These are phyloP conservation scores for Heliconius congener DNA, from an alignment of 1,140 invertebrate genomes.

Conservation along the genomic window DNA sequence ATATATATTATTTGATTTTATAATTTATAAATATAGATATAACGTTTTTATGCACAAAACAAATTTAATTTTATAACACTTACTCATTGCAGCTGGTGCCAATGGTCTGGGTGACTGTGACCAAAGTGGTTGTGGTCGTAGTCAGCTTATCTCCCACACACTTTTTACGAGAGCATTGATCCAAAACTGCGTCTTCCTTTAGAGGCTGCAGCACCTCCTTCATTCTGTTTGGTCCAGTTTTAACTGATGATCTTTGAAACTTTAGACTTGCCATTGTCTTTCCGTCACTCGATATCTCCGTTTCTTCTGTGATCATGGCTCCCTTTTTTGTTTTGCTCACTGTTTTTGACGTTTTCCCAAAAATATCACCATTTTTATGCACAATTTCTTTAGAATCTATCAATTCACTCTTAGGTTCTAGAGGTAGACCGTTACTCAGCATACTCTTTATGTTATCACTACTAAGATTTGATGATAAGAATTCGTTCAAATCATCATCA, in stretches of 20 bases:
- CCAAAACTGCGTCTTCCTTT: constrained; percentile 59
- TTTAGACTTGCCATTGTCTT: constrained; percentile 66
- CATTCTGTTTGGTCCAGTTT: constrained; percentile 64
- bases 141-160: constrained; percentile 69
- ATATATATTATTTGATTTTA: too few relatives aligned
- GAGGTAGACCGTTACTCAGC: constrained; percentile 68
- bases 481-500: constrained; percentile 62
- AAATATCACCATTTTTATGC: constrained; percentile 59
- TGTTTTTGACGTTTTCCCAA: constrained; percentile 64
- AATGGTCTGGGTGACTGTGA: constrained; percentile 71
- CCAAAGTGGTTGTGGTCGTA: constrained; percentile 71
- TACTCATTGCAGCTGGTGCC: constrained; percentile 78
- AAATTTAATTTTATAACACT: constrained; percentile 44
- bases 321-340: constrained; percentile 71
- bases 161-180: constrained; percentile 58
- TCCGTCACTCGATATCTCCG: constrained; percentile 70
- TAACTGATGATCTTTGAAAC: constrained; percentile 71
- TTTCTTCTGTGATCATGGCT: constrained; percentile 71
- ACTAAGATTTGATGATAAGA: constrained; percentile 58
- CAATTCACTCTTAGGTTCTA: constrained; percentile 48
- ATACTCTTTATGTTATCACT: constrained; percentile 66
- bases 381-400: constrained; percentile 70
- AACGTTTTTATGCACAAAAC: too few relatives aligned
- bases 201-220: constrained; percentile 63
- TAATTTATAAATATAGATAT: too few relatives aligned